Percentiles rank a stretch among this genome's conserved stretches.
These are phyloP conservation scores for Neoseiulus cucumeris DNA, from an alignment of 1,140 invertebrate species.

Conservation along the genomic window DNA sequence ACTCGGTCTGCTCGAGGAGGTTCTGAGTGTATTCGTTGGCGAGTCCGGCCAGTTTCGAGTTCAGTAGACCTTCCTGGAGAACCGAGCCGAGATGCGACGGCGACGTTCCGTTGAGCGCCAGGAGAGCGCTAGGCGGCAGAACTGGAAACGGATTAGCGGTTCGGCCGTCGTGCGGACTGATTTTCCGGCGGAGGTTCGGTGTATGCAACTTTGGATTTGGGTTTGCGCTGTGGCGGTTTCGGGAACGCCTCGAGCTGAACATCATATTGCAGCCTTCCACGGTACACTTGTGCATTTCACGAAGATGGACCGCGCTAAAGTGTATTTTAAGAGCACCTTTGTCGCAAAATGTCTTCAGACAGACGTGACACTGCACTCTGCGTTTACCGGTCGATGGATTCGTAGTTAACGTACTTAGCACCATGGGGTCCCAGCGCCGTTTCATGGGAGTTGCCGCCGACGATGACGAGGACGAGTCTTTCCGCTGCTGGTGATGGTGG, in stretches of 20 bases:
- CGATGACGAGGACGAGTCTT: conserved; percentile 24
- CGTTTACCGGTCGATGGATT: conserved; percentile 83
- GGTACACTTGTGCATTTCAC: conserved; percentile 98
- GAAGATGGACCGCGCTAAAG: conserved; percentile 91
- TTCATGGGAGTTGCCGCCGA: conserved; percentile 74
- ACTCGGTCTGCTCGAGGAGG: not conserved
- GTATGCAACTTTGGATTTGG: conserved; percentile 96
- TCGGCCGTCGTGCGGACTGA: conserved; percentile 73
- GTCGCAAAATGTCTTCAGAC: conserved; percentile 97
- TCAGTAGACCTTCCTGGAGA: not conserved
- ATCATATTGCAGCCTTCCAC: conserved; percentile 98
- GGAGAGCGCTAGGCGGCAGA: conserved; percentile 30
- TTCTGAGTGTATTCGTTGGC: conserved; percentile 4
- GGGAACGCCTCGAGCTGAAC: conserved; percentile 84
- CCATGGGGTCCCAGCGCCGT: conserved; percentile 71
- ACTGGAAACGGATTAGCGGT: conserved; percentile 62
- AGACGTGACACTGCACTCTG: conserved; percentile 91
- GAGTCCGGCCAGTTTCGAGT: not conserved
- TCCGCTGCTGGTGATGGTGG: conserved; percentile 33
- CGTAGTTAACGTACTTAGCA: conserved; percentile 67
- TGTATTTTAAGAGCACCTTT: conserved; percentile 98
- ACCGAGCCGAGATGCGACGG: conserved; percentile 7
- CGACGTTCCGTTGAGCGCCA: conserved; percentile 4
- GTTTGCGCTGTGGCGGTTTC: conserved; percentile 91
- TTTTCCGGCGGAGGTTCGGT: conserved; percentile 70